These are phyloP conservation scores for Porites divaricata DNA, from an alignment of 92 coral and sea anemone genomes.

Conservation along the genomic window DNA sequence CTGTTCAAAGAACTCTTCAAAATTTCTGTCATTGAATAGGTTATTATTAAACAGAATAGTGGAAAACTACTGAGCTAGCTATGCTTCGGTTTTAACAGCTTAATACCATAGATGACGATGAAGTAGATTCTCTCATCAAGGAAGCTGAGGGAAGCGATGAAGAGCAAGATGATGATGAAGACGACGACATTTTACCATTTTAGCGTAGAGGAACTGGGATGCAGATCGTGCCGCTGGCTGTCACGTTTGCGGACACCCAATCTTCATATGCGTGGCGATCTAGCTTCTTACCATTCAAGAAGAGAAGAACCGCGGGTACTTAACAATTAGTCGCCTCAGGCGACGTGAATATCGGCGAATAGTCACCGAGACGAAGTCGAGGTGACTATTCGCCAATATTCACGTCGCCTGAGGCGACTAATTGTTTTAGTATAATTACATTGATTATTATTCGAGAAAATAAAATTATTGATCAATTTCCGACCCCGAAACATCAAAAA, in stretches of 20 bases:
- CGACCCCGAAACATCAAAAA: no score
- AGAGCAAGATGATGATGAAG: slow-evolving; percentile 43
- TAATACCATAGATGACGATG: slow-evolving; percentile 27
- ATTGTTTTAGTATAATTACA: no score
- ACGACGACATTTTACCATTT: slow-evolving; percentile 49
- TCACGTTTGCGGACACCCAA: neutral
- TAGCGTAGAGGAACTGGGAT: slow-evolving; percentile 11
- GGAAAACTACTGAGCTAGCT: neutral
- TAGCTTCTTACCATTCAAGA: neutral
- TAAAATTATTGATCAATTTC: no score
- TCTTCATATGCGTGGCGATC: neutral
- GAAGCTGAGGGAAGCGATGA: slow-evolving; percentile 63
- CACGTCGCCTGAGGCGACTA: no score
- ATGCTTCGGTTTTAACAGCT: slow-evolving; percentile 12
- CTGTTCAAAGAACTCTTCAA: no score
- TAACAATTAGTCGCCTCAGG: no score
- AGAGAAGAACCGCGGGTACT: neutral
- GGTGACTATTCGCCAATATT: no score
- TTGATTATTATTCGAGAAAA: no score
- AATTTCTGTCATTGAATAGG: no score
- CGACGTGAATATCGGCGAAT: no score
- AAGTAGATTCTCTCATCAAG: slow-evolving; percentile 33
- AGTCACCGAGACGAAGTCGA: no score
- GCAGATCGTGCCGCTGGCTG: neutral
- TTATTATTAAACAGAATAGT: no score